Conservation (phyloP, 2,113 vertebrate genomes). For the Microcebus tavaratra region DNA sequence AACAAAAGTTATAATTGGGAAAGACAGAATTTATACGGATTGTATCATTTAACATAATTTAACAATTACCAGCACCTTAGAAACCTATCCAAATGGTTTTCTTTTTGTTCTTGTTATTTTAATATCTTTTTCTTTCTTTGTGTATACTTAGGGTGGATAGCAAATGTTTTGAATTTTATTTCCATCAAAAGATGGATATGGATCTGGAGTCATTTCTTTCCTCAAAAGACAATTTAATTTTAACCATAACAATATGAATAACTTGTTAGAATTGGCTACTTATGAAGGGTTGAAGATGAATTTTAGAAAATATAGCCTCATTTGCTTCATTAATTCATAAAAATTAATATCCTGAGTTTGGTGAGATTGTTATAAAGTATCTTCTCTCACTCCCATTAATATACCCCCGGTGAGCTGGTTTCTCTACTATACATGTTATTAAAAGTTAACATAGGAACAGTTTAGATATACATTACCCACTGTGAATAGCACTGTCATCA, state of each 20-base stretch:
- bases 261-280: not conserved
- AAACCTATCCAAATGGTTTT: not conserved
- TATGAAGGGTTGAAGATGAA: not conserved
- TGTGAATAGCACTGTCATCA: not conserved
- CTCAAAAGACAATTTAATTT: slow-evolving; percentile 17
- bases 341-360: not conserved
- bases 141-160: no score
- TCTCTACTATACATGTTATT: not conserved
- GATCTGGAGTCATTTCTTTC: slow-evolving; percentile 4
- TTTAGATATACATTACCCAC: not conserved
- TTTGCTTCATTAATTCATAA: not conserved
- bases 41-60: not conserved
- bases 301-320: slow-evolving; percentile 19
- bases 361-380: not conserved
- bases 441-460: not conserved
- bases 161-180: not conserved
- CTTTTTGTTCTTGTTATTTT: no score
- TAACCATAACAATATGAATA: not conserved
- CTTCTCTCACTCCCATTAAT: not conserved
- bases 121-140: no score
- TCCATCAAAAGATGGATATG: not conserved
- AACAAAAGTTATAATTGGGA: not conserved
- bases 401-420: not conserved
- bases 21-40: not conserved
- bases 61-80: not conserved